A percentile compares a stretch with the other conserved stretches of the same genome.
These are phyloP conservation scores for Clavelina lepadiformis DNA, from an alignment of 23 tunicate species.

Conservation along the genomic window DNA sequence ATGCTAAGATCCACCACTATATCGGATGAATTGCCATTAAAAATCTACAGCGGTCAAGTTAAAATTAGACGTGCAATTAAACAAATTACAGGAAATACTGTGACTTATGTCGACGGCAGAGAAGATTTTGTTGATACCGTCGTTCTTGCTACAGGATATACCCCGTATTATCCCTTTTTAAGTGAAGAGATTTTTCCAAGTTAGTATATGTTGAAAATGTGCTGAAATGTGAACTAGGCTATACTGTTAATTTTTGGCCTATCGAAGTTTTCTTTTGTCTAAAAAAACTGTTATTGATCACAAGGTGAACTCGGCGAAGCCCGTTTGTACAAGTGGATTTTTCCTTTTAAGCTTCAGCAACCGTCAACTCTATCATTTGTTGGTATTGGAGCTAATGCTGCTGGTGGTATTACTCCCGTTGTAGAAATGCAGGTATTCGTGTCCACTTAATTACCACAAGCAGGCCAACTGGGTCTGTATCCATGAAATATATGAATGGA, in stretches of 20 bases:
- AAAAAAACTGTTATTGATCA: not conserved
- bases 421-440: slow-evolving; percentile 48
- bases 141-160: slow-evolving; percentile 45
- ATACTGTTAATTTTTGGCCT: not conserved
- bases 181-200: slow-evolving; percentile 48
- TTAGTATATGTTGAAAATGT: slow-evolving; percentile 1
- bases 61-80: slow-evolving; percentile 31
- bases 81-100: slow-evolving; percentile 10
- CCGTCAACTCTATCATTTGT: slow-evolving; percentile 47
- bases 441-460: too few species aligned
- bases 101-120: slow-evolving; percentile 32
- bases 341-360: slow-evolving; percentile 28
- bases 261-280: not conserved
- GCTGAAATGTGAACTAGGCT: not conserved
- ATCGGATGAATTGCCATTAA: slow-evolving; percentile 39
- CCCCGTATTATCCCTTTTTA: slow-evolving; percentile 27
- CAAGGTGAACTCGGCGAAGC: slow-evolving; percentile 3
- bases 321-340: slow-evolving; percentile 51
- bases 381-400: slow-evolving; percentile 33
- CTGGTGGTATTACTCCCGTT: slow-evolving; percentile 21
- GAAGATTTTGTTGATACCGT: slow-evolving; percentile 47
- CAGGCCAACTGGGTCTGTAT: too few species aligned
- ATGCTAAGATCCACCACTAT: slow-evolving; percentile 6
- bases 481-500: too few species aligned
- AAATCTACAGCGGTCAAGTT: slow-evolving; percentile 39